Percentiles rank a stretch among this genome's conserved stretches.
phyloP scores from a whole-genome alignment of 2,113 vertebrate genomes.

The Mesocricetus auratus region DNA sequence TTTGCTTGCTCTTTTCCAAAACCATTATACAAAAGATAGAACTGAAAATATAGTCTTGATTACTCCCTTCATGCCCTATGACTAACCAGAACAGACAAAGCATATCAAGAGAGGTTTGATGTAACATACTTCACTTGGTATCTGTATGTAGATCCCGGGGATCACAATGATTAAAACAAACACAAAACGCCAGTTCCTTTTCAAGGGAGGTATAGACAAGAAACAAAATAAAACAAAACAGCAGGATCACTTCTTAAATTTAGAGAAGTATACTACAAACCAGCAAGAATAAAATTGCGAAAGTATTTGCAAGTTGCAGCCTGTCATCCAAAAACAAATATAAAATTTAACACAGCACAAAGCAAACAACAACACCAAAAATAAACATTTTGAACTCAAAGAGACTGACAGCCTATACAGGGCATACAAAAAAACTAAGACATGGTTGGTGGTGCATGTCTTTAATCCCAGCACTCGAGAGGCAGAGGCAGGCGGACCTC shows the following conservation, averaged over 20 bases:
- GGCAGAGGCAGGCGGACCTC: too few relatives aligned
- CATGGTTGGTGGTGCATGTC: too few relatives aligned
- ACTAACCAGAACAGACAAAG: conserved; percentile 21
- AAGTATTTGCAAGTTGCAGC: neutral
- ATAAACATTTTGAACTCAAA: neutral
- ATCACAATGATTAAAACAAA: conserved; percentile 9
- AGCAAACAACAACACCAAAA: neutral
- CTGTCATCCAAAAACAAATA: neutral
- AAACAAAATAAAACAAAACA: conserved; percentile 24
- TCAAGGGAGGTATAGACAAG: neutral
- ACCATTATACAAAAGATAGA: conserved; percentile 44
- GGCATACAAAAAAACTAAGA: neutral
- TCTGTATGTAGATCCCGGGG: conserved; percentile 10
- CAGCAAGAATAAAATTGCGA: neutral
- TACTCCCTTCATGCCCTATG: neutral
- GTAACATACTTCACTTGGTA: conserved; percentile 19
- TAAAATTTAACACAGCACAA: neutral
- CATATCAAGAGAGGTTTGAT: neutral
- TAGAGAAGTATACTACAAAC: neutral
- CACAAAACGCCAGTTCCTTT: neutral
- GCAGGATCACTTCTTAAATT: neutral
- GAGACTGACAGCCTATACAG: neutral
- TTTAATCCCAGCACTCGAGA: too few relatives aligned
- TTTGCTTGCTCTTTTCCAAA: conserved; percentile 22
- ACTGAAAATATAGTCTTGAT: conserved; percentile 57